Conservation (phyloP, 2,113 vertebrate genomes). For the Amazona vittata region DNA sequence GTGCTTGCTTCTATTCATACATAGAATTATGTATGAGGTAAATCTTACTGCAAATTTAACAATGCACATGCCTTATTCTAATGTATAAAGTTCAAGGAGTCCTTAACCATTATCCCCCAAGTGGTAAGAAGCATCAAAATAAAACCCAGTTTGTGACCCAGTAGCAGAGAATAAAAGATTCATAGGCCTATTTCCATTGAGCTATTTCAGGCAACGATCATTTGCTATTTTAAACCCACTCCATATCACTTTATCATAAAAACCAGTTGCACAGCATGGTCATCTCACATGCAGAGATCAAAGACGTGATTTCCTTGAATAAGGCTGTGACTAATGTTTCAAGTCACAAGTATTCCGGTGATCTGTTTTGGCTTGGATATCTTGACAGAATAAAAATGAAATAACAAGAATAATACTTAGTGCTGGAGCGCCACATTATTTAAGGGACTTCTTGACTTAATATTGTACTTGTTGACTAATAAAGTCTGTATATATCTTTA, state of each 20-base stretch:
- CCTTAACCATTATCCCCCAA: background rate
- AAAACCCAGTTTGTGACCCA: background rate
- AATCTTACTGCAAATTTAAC: background rate
- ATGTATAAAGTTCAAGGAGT: background rate
- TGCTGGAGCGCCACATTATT: background rate
- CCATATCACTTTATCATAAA: background rate
- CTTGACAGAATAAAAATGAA: background rate
- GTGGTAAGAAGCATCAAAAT: background rate
- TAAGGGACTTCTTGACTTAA: background rate
- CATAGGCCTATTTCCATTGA: background rate
- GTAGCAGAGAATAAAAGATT: background rate
- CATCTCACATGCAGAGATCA: background rate
- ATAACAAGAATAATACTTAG: background rate
- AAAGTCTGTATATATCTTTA: background rate
- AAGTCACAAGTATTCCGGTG: background rate
- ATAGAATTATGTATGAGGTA: background rate
- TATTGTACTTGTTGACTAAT: background rate
- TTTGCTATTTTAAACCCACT: background rate
- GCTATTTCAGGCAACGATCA: background rate
- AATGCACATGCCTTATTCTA: background rate
- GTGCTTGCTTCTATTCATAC: background rate
- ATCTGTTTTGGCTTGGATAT: background rate
- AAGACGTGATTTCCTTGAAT: background rate
- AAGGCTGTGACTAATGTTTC: background rate
- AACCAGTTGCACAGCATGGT: background rate